These are phyloP conservation scores for Argyrosomus regius DNA, from an alignment of 2,797 vertebrate species.

Conservation along the genomic window DNA sequence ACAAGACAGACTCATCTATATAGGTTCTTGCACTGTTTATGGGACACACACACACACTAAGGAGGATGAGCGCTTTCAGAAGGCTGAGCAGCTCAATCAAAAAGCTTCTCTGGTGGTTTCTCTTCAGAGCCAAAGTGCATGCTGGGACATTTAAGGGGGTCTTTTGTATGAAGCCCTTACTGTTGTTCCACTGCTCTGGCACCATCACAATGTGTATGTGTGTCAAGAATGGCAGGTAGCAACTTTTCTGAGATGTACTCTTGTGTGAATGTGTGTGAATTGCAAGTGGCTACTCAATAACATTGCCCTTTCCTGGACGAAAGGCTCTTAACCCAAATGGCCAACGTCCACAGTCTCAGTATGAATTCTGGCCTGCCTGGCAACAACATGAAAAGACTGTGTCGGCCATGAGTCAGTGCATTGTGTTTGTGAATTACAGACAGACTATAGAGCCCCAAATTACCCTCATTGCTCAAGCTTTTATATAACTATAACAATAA, in stretches of 20 bases:
- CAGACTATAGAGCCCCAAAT: slow-evolving; percentile 50
- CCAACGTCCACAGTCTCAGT: slow-evolving; percentile 53
- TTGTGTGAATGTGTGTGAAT: not conserved
- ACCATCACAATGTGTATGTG: slow-evolving; percentile 33
- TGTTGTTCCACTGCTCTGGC: slow-evolving; percentile 50
- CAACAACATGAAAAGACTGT: slow-evolving; percentile 53
- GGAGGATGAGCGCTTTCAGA: slow-evolving; percentile 19
- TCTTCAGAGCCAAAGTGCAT: slow-evolving; percentile 65
- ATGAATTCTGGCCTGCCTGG: slow-evolving; percentile 56
- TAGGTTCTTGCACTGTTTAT: slow-evolving; percentile 1
- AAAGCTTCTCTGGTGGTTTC: slow-evolving; percentile 53
- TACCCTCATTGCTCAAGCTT: slow-evolving; percentile 54
- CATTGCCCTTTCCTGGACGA: slow-evolving; percentile 56
- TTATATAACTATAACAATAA: slow-evolving; percentile 65
- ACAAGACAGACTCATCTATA: not conserved
- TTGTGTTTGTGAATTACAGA: slow-evolving; percentile 49
- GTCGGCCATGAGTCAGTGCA: slow-evolving; percentile 41
- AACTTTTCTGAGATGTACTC: slow-evolving; percentile 8
- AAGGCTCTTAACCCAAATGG: slow-evolving; percentile 78
- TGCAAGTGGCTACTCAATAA: slow-evolving; percentile 57
- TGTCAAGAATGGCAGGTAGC: slow-evolving; percentile 33
- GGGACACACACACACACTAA: slow-evolving; percentile 16
- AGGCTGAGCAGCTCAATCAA: slow-evolving; percentile 47
- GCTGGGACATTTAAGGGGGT: slow-evolving; percentile 64
- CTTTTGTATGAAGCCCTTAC: slow-evolving; percentile 54